phyloP scores from a whole-genome alignment of 2,113 vertebrate species.

The Sander vitreus region DNA sequence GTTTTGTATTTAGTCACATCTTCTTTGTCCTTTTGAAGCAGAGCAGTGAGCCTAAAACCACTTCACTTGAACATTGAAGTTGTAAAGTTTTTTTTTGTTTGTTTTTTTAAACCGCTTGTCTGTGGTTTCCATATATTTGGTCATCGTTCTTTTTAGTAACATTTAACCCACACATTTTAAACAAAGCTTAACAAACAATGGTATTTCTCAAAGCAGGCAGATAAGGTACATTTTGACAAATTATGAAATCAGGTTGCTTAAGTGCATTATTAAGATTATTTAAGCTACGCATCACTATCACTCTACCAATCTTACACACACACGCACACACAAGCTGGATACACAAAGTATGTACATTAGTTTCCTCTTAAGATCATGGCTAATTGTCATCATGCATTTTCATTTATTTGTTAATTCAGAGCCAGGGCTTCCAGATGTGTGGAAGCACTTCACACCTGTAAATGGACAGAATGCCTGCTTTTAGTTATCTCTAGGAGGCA shows the following conservation, averaged over 20 bases:
- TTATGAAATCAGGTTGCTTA: not conserved
- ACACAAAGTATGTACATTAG: not conserved
- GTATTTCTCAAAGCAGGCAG: not conserved
- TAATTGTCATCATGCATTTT: not conserved
- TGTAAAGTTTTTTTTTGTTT: not conserved
- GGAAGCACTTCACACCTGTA: not conserved
- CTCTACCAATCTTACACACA: not conserved
- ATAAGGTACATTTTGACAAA: not conserved
- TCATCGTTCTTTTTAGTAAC: not conserved
- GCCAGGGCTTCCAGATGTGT: not conserved
- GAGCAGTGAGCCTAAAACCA: conserved; percentile 38
- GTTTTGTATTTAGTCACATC: conserved; percentile 51
- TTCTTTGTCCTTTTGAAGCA: conserved; percentile 44
- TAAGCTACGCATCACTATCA: not conserved
- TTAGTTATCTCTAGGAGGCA: not conserved
- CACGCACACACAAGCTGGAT: not conserved
- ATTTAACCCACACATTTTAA: not conserved
- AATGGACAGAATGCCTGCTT: not conserved
- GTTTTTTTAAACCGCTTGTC: not conserved
- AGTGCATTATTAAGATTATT: not conserved
- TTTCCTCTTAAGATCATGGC: not conserved
- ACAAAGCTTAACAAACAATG: not conserved
- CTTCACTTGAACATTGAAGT: conserved; percentile 7
- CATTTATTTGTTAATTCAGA: not conserved
- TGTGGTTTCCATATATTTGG: too few species aligned